Conservation (phyloP, 2,797 vertebrate species). For the Acanthiza pusilla region DNA sequence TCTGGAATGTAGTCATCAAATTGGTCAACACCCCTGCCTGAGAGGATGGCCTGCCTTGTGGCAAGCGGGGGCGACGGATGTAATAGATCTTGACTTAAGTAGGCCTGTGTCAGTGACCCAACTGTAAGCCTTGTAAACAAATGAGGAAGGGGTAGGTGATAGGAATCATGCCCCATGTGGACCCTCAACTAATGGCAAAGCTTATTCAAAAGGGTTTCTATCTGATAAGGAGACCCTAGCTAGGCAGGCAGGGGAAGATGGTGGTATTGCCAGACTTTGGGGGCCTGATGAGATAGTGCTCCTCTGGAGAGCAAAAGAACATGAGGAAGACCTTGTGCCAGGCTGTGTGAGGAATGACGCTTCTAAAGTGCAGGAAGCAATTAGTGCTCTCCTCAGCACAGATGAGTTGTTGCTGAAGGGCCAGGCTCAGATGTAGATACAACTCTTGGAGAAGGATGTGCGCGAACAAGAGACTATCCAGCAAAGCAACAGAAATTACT, state of each 20-base stretch:
- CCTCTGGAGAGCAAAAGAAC: neutral
- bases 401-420: neutral
- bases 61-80: rapidly evolving
- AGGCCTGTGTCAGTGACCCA: neutral
- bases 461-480: neutral
- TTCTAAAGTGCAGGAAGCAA: neutral
- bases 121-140: neutral
- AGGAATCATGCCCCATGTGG: neutral
- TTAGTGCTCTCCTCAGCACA: neutral
- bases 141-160: neutral
- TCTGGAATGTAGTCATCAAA: neutral
- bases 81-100: neutral
- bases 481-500: neutral
- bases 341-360: neutral
- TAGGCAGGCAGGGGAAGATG: neutral
- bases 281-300: neutral
- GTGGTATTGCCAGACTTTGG: neutral
- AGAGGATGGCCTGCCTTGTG: neutral
- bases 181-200: neutral
- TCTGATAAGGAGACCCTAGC: neutral
- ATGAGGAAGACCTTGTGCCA: neutral
- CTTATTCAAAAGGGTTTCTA: neutral
- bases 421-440: neutral
- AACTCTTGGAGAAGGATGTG: neutral
- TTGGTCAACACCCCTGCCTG: neutral